Evolutionary conservation across 1,140 invertebrate genomes (phyloP).

Genomic region (Ptiloglossa arizonensis): DNA sequence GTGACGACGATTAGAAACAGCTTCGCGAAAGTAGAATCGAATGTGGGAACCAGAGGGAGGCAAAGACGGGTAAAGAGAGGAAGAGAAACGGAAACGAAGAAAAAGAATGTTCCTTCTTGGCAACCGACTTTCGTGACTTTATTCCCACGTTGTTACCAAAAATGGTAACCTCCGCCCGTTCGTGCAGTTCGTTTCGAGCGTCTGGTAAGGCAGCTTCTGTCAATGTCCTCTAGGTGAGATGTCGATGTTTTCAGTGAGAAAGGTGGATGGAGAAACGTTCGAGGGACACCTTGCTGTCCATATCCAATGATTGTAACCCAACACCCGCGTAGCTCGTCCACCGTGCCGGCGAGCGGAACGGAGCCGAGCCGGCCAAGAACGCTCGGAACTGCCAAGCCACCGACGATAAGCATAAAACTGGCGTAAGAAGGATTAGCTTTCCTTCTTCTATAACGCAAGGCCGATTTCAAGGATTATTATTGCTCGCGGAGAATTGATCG

Average conservation of each 20-base stretch:
- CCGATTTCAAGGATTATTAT: neutral
- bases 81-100: conserved; percentile 1
- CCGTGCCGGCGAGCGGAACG: conserved; percentile 37
- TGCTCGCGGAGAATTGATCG: neutral
- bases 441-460: conserved; percentile 20
- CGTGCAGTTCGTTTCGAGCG: neutral
- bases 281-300: conserved; percentile 33
- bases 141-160: conserved; percentile 58
- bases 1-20: conserved; percentile 14
- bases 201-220: neutral
- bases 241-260: neutral
- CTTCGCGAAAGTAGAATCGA: conserved; percentile 40
- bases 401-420: conserved; percentile 54
- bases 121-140: conserved; percentile 47
- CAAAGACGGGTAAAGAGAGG: neutral
- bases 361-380: conserved; percentile 55
- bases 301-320: conserved; percentile 66
- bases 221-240: neutral
- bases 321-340: conserved; percentile 40
- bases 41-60: neutral
- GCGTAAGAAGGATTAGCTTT: conserved; percentile 17
- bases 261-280: conserved; percentile 3
- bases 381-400: conserved; percentile 53
- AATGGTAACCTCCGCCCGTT: conserved; percentile 56
- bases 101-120: conserved; percentile 38